Conservation (phyloP, 2,797 vertebrate genomes). For the Pempheris klunzingeri region DNA sequence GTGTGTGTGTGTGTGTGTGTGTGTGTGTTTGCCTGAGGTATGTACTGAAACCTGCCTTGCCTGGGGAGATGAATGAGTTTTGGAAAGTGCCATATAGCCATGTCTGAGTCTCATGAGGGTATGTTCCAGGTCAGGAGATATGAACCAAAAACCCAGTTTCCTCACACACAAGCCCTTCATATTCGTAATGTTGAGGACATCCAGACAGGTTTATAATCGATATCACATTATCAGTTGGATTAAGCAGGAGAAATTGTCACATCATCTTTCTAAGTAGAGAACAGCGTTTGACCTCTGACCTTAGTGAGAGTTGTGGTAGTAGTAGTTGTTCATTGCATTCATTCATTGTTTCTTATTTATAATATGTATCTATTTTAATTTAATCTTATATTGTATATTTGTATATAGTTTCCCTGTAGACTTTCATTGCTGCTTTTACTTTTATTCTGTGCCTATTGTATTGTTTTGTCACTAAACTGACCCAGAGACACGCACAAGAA, state of each 20-base stretch:
- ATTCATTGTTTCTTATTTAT: no score
- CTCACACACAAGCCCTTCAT: constrained; percentile 8
- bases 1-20: constrained; percentile 19
- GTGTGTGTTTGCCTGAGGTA: constrained; percentile 32
- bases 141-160: constrained; percentile 29
- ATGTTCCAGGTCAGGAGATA: constrained; percentile 42
- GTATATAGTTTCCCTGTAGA: no score
- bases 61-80: constrained; percentile 59
- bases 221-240: not conserved
- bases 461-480: no score
- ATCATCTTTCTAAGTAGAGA: constrained; percentile 22
- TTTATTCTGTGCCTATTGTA: no score
- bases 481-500: no score
- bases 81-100: constrained; percentile 63
- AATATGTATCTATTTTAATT: no score
- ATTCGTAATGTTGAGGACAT: not conserved
- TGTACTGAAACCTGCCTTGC: constrained; percentile 43
- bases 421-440: no score
- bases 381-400: no score
- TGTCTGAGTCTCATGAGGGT: constrained; percentile 26
- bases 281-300: constrained; percentile 13
- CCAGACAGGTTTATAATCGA: constrained; percentile 10
- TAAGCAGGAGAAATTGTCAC: constrained; percentile 8
- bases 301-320: not conserved
- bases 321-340: not conserved